A percentile compares a stretch with the other conserved stretches of the same genome.
phyloP scores from a whole-genome alignment of 2,113 vertebrate species.

The Cairina moschata region DNA sequence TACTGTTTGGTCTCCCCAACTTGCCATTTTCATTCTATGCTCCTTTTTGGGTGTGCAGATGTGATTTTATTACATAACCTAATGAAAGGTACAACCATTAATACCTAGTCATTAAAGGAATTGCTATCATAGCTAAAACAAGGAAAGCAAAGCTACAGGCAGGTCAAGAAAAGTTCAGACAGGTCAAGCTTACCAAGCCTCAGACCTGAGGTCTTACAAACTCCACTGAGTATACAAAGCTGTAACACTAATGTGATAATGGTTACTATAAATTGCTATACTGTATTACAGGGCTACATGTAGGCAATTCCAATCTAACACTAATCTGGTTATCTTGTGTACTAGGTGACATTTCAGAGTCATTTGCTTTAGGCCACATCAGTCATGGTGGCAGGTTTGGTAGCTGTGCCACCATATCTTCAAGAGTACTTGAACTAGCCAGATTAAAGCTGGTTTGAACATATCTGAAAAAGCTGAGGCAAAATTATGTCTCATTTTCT shows the following conservation, averaged over 20 bases:
- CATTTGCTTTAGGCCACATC: not conserved
- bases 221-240: not conserved
- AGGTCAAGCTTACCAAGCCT: not conserved
- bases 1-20: not conserved
- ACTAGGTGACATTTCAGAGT: not conserved
- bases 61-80: not conserved
- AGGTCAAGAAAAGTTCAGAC: not conserved
- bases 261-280: not conserved
- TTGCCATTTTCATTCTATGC: not conserved
- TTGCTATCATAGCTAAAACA: not conserved
- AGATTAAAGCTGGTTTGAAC: not conserved
- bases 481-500: not conserved
- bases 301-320: not conserved
- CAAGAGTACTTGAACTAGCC: not conserved
- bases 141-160: not conserved
- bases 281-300: not conserved
- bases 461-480: not conserved
- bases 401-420: not conserved
- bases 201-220: not conserved
- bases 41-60: not conserved
- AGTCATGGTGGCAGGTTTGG: not conserved
- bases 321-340: not conserved
- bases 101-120: not conserved
- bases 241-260: not conserved
- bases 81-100: not conserved